Conservation (phyloP, 2,797 vertebrate species). For the Steatocranus sp. region DNA sequence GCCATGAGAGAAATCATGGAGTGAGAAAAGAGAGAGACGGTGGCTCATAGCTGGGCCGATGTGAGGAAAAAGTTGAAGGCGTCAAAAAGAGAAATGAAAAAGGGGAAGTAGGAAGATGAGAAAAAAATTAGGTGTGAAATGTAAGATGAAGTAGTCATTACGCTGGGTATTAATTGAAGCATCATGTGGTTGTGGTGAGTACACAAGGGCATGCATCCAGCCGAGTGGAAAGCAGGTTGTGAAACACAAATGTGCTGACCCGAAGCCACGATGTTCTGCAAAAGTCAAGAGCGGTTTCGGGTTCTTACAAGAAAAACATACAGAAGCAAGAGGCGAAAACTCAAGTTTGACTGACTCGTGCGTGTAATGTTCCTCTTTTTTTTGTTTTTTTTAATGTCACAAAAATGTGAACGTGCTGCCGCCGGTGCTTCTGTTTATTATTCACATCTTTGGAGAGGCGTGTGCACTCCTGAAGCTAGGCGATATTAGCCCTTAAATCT, state of each 20-base stretch:
- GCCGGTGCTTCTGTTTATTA: not conserved
- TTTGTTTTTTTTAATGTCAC: not conserved
- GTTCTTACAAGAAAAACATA: conserved; percentile 16
- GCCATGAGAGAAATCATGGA: not conserved
- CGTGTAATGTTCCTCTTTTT: conserved; percentile 25
- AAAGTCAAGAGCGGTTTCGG: conserved; percentile 29
- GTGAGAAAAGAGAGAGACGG: not conserved
- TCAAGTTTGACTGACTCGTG: conserved; percentile 6
- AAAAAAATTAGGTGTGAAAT: conserved; percentile 28
- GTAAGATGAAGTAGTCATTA: conserved; percentile 25
- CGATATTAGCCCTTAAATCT: not conserved
- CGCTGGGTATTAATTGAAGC: conserved; percentile 21
- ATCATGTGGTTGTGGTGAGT: conserved; percentile 51
- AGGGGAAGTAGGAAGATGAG: conserved; percentile 6
- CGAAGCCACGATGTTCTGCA: conserved; percentile 52
- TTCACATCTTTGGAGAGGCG: not conserved
- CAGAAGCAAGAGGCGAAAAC: conserved; percentile 5
- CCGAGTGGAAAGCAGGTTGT: conserved; percentile 47
- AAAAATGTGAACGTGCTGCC: not conserved
- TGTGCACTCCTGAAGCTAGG: not conserved
- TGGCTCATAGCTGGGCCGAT: not conserved
- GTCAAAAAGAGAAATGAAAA: conserved; percentile 2
- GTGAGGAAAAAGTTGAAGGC: not conserved
- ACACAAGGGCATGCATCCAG: conserved; percentile 15
- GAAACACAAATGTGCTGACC: conserved; percentile 65